These are phyloP conservation scores for Tridacna crocea DNA, from an alignment of 2,888 invertebrate species.

Conservation along the genomic window DNA sequence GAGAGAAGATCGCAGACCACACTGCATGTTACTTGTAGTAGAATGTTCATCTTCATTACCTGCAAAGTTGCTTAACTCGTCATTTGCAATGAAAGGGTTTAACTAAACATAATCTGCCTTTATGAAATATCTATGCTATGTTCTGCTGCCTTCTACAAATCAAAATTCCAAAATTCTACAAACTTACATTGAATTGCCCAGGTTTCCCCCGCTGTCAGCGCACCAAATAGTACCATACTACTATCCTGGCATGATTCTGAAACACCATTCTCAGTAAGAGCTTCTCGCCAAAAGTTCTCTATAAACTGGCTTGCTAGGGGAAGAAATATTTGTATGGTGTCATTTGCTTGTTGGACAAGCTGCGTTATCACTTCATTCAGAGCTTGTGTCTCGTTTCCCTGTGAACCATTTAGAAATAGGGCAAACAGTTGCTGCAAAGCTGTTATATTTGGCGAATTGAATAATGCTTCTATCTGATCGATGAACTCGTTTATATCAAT, in stretches of 20 bases:
- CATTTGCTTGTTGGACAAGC: not conserved
- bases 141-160: too few species aligned
- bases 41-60: too few species aligned
- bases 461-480: not conserved
- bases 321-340: not conserved
- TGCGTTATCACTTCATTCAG: not conserved
- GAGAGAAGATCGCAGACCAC: not conserved
- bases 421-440: not conserved
- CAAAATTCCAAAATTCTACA: too few species aligned
- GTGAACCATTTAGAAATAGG: conserved; percentile 6
- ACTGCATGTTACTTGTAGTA: too few species aligned
- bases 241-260: conserved; percentile 2
- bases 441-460: not conserved
- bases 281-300: conserved; percentile 1
- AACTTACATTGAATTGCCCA: conserved; percentile 22
- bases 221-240: conserved; percentile 4
- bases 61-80: too few species aligned
- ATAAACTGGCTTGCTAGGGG: conserved; percentile 5
- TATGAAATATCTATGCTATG: too few species aligned
- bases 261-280: conserved; percentile 13
- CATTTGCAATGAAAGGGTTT: too few species aligned
- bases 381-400: conserved; percentile 5
- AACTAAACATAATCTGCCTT: too few species aligned
- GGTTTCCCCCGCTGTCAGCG: not conserved
- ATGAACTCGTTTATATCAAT: not conserved